Evolutionary conservation across 2,888 invertebrate species (phyloP).

Genomic region (Chrysolina americana): DNA sequence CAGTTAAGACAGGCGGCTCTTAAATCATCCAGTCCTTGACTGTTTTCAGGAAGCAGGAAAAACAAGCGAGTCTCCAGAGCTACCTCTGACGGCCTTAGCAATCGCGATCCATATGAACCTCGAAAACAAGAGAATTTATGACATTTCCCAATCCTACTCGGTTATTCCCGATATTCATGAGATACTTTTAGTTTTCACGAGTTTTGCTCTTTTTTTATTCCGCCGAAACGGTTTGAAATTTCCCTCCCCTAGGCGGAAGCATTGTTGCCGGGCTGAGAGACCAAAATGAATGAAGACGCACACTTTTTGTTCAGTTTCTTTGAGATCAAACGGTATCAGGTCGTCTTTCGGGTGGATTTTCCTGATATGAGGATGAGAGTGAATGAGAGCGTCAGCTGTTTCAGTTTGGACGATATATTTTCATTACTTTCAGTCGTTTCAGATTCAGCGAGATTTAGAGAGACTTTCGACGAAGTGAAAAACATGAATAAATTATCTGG

Average conservation of each 20-base stretch:
- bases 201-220: neutral
- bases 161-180: conserved; percentile 37
- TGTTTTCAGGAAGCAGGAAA: conserved; percentile 27
- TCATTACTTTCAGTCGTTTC: conserved; percentile 32
- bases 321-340: conserved; percentile 42
- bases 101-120: conserved; percentile 26
- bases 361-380: conserved; percentile 25
- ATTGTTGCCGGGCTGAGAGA: conserved; percentile 30
- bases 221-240: conserved; percentile 35
- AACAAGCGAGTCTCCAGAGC: conserved; percentile 38
- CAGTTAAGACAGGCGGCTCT: neutral
- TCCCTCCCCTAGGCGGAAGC: conserved; percentile 27
- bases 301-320: conserved; percentile 39
- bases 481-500: neutral
- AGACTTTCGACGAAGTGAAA: neutral
- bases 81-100: conserved; percentile 19
- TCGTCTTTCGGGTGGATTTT: conserved; percentile 37
- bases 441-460: neutral
- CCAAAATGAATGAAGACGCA: conserved; percentile 43
- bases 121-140: conserved; percentile 42
- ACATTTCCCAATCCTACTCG: conserved; percentile 31
- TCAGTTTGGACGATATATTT: conserved; percentile 37
- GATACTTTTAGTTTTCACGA: conserved; percentile 20
- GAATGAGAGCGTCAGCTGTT: conserved; percentile 41
- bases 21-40: conserved; percentile 32